Evolutionary conservation across 2,888 invertebrate species (phyloP), one percentile per base, ranked within the genome.

Genomic region (Chirona hameri): DNA sequence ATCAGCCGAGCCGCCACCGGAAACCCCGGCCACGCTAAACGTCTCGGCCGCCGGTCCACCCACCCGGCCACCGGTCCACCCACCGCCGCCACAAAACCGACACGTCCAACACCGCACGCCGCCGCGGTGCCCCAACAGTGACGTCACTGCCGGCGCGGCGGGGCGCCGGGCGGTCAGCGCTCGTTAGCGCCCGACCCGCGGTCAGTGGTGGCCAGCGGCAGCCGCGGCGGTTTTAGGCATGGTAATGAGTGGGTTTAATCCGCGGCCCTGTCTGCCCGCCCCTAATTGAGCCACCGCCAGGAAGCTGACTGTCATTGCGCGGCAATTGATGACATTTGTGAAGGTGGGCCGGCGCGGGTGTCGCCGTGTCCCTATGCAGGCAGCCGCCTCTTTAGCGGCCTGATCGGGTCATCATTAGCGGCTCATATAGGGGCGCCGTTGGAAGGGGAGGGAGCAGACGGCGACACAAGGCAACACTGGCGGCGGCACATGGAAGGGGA

Each of bases 21-120:
- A 48, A 48, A 12, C 7, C 48, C 48, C 9, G 9, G 7, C 57
- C 57, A 9, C 76, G 39, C 9, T 76, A 31, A 76, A 39, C 39
- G 76, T 18, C 21, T 15, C 31, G 39, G 39, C 76, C 0, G 76
- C 21, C 29, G 3, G 72, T 72, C 72, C 72, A 31, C 72, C 72
- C 72, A 29, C 31, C 31, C 29, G 15, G 31, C 72, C 72, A 18
- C 72, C 72, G 76, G 39, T 29, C 76, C 76, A 21, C 76, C 76
- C 76, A 76, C 76, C 76, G 29, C 21, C 76, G 76, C 76, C 76
- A 39, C 76, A 76, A 76, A 76, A 31, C 76, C 76, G 21, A 76
- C 4, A 21, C 21, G 2, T 31, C 39, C 18, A 24, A 15, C 57
- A 4, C 15, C 4, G 15, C 57, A 39, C 76, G 39, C 18, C 76